Conservation (phyloP, 2,888 invertebrate genomes). For the Andricus curvator region DNA sequence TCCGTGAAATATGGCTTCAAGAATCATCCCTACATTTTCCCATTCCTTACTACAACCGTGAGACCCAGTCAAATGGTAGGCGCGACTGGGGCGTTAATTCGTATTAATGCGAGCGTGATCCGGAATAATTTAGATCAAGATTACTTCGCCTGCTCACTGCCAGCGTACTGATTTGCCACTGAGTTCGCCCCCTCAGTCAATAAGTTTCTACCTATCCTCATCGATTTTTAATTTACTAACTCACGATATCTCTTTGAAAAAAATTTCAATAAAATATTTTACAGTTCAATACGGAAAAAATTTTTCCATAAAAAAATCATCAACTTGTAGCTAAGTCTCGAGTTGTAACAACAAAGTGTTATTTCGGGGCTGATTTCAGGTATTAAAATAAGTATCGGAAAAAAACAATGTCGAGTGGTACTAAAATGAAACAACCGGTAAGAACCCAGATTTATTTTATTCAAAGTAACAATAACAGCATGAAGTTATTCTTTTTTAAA, state of each 20-base stretch:
- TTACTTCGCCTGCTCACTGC: slow-evolving; percentile 45
- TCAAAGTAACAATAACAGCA: no score
- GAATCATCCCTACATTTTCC: slow-evolving; percentile 44
- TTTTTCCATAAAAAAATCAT: no score
- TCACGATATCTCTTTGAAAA: neutral
- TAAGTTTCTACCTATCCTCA: slow-evolving; percentile 3
- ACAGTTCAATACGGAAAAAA: no score
- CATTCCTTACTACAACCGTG: slow-evolving; percentile 40
- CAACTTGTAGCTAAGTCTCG: no score
- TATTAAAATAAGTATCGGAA: no score
- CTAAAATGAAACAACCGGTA: no score
- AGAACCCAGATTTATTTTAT: no score
- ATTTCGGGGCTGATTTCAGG: no score
- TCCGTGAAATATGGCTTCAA: slow-evolving; percentile 47
- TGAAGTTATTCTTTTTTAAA: no score
- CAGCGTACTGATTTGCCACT: slow-evolving; percentile 32
- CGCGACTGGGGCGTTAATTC: slow-evolving; percentile 34
- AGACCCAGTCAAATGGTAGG: slow-evolving; percentile 32
- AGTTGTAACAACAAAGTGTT: no score
- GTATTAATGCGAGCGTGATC: slow-evolving; percentile 40
- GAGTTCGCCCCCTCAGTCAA: slow-evolving; percentile 10
- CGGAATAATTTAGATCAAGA: slow-evolving; percentile 54
- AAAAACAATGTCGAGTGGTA: no score
- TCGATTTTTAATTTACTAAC: neutral
- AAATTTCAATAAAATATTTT: neutral